A percentile compares a stretch with the other conserved stretches of the same genome.
phyloP scores from a whole-genome alignment of 2,113 vertebrate species.

The Vulpes vulpes region DNA sequence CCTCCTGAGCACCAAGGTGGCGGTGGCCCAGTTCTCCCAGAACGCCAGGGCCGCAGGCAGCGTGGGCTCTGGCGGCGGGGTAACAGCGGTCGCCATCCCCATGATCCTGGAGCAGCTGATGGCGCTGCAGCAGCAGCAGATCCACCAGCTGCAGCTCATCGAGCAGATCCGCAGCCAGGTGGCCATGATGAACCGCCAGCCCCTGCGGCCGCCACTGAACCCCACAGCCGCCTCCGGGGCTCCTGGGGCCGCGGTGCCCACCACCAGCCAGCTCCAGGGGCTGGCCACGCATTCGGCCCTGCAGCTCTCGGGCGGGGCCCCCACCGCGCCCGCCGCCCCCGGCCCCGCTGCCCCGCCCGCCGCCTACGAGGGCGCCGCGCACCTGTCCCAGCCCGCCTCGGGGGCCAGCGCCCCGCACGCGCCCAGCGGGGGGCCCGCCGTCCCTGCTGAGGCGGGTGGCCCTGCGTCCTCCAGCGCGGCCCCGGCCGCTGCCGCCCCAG shows the following conservation, averaged over 20 bases:
- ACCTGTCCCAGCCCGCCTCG: conserved; percentile 90
- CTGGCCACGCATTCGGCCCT: conserved; percentile 92
- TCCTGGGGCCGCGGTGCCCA: conserved; percentile 87
- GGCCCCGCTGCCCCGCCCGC: conserved; percentile 86
- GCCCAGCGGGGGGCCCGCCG: conserved; percentile 86
- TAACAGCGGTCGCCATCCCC: conserved; percentile 95
- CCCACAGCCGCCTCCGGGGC: conserved; percentile 84
- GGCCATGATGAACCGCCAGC: conserved; percentile 96
- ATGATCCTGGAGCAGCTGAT: conserved; percentile 98
- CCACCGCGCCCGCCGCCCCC: conserved; percentile 88
- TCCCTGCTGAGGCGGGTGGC: conserved; percentile 87
- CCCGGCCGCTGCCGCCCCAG: conserved; percentile 88
- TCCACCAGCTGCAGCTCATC: conserved; percentile 98
- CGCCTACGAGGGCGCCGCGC: conserved; percentile 90
- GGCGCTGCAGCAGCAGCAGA: conserved; percentile 98
- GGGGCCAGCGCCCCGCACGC: conserved; percentile 90
- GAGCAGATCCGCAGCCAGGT: conserved; percentile 99
- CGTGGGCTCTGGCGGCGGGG: conserved; percentile 78
- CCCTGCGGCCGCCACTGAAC: conserved; percentile 89
- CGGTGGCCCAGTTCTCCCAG: conserved; percentile 98
- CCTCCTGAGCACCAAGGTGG: conserved; percentile 97
- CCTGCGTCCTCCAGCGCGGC: conserved; percentile 86
- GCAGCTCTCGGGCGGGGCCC: conserved; percentile 92
- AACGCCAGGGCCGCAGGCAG: conserved; percentile 88
- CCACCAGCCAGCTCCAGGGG: conserved; percentile 92